Percentiles rank a stretch among this genome's conserved stretches.
phyloP scores from a whole-genome alignment of 2,113 vertebrate species.

The Tetrax tetrax region DNA sequence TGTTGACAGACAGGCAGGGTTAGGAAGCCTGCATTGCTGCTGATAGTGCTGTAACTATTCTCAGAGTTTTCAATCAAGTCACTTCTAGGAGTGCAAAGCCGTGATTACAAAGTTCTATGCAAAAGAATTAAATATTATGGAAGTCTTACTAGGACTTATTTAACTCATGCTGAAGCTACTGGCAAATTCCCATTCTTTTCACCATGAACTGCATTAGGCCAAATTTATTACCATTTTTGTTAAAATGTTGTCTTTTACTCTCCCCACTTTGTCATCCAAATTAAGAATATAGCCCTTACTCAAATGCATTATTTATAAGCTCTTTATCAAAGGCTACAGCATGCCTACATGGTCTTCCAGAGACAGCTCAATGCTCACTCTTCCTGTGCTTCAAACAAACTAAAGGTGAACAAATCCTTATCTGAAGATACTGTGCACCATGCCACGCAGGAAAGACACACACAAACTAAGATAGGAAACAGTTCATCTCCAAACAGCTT shows the following conservation, averaged over 20 bases:
- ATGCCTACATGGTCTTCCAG: background rate
- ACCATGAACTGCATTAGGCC: background rate
- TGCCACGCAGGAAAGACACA: background rate
- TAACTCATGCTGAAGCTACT: background rate
- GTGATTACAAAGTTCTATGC: background rate
- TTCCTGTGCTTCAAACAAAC: background rate
- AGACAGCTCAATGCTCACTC: background rate
- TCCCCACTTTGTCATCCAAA: background rate
- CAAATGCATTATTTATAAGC: background rate
- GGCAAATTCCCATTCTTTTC: background rate
- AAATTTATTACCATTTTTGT: background rate
- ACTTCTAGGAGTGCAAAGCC: background rate
- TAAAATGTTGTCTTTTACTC: background rate
- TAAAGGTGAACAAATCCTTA: background rate
- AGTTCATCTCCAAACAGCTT: background rate
- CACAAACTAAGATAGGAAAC: background rate
- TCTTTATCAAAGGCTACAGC: background rate
- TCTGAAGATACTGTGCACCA: background rate
- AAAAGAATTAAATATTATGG: background rate
- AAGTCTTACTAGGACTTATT: background rate
- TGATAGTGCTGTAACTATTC: background rate
- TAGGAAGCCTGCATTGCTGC: background rate
- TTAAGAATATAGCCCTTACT: background rate
- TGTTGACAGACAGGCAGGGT: background rate
- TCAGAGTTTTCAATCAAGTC: background rate